phyloP scores from a whole-genome alignment of 2,888 invertebrate genomes.

The Sinodicranocentrus sp. region DNA sequence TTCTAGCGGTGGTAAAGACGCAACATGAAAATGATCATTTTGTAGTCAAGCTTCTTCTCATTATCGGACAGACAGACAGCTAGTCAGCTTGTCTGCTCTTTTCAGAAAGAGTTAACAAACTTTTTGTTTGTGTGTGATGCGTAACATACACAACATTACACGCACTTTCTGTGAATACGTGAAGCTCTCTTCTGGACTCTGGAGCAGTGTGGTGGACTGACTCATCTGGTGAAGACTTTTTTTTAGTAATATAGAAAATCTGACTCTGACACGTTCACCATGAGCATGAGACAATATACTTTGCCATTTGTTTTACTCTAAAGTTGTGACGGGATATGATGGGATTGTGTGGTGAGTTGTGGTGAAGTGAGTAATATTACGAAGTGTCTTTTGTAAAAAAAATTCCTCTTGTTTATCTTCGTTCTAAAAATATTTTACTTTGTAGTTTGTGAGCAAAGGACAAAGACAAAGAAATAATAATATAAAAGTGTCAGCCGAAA shows the following conservation, averaged over 20 bases:
- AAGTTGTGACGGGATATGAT: neutral
- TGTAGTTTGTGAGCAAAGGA: too few species aligned
- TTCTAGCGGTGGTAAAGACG: neutral
- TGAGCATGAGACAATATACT: neutral
- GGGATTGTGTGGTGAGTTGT: neutral
- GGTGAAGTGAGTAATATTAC: neutral
- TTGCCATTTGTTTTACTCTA: too few species aligned
- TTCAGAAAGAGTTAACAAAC: neutral
- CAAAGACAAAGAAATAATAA: too few species aligned
- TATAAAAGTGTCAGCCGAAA: too few species aligned
- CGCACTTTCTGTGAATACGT: neutral
- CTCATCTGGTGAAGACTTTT: neutral
- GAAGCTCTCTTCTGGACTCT: neutral
- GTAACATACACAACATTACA: neutral
- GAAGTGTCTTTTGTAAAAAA: too few species aligned
- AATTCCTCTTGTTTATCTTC: too few species aligned
- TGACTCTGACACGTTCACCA: slow-evolving; percentile 32
- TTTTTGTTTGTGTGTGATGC: neutral
- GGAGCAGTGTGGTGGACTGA: neutral
- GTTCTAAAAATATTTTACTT: too few species aligned
- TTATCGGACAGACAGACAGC: slow-evolving; percentile 1
- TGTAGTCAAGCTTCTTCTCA: neutral
- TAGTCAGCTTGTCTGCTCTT: slow-evolving; percentile 43
- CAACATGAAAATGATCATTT: neutral
- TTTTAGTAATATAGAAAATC: slow-evolving; percentile 5